Conservation (phyloP, 2,888 invertebrate species). For the Ectropis crepuscularia region DNA sequence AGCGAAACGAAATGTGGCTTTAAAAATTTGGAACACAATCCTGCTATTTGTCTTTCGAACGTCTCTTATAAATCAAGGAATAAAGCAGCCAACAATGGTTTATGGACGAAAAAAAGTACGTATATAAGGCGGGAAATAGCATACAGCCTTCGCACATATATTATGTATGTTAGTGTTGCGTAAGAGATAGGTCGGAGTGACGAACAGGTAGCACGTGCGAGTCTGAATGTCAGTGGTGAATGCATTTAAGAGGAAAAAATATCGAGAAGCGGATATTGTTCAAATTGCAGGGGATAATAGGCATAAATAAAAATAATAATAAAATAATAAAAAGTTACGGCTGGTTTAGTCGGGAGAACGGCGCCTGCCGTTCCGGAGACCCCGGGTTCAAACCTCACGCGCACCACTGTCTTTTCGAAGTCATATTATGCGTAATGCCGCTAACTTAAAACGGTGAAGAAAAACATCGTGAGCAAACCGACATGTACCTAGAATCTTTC, state of each 20-base stretch:
- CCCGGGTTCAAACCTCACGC: no score
- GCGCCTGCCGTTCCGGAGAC: no score
- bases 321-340: no score
- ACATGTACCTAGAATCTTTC: no score
- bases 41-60: conserved; percentile 91
- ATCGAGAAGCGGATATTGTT: no score
- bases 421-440: no score
- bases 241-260: conserved; percentile 1
- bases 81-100: conserved; percentile 87
- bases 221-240: conserved; percentile 4
- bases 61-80: conserved; percentile 89
- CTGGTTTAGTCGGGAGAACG: no score
- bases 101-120: conserved; percentile 84
- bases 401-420: no score
- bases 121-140: conserved; percentile 83
- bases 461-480: no score
- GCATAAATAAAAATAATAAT: no score
- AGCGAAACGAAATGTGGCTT: conserved; percentile 90
- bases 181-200: conserved; percentile 64
- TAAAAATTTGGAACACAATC: conserved; percentile 92
- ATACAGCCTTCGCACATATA: conserved; percentile 78
- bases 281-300: no score
- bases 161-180: conserved; percentile 79
- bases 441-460: no score
- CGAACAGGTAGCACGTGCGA: conserved; percentile 44